Base-by-base conservation (phyloP, 2,113 vertebrate species). In the Calypte anna region DNA sequence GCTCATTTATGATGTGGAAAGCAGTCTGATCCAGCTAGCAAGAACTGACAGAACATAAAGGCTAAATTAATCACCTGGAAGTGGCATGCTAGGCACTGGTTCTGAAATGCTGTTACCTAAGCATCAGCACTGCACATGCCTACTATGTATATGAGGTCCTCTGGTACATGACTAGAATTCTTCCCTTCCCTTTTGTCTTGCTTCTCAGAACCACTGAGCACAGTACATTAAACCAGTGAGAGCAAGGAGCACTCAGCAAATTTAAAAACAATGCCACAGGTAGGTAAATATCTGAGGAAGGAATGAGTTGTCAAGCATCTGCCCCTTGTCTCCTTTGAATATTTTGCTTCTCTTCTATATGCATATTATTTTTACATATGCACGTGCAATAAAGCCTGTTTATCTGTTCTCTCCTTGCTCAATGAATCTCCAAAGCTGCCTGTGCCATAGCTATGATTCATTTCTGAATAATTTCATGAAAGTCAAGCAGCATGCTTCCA, bases 381-480 rank as follows among this genome's bases (percentile, higher is more conserved):
- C 87, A 77, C 40, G 13, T 53, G 50, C 27, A 51, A 44, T 77
- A 88, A 90, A 84, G 44, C 33, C 72, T 93, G 77, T 91, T 96
- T 86, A 89, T 91, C 84, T 85, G 30, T 94, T 92, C 87, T 46
- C 63, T 81, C 38, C 40, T 73, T 63, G 69, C 33, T 58, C 31
- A 10, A 66, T 53, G 82, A 92, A 77, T 90, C 74, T 93, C 76
- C 79, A 76, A 57, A 88, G 64, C 46, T 67, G 93, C 75, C 90
- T 82, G 19, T 72, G 68, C 69, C 28, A 64, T 55, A 73, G 73
- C 68, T 86, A 70, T 90, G 93, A 95, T 76, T 96, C 46, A 93
- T 91, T 95, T 90, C 69, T 72, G 67, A 82, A 95, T 63, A 46
- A 92, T 82, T 95, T 94, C 50, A 74, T 15, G 89, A 82, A 96